These are phyloP conservation scores for Oncorhynchus clarkii DNA, from an alignment of 2,113 vertebrate genomes.

Conservation along the genomic window DNA sequence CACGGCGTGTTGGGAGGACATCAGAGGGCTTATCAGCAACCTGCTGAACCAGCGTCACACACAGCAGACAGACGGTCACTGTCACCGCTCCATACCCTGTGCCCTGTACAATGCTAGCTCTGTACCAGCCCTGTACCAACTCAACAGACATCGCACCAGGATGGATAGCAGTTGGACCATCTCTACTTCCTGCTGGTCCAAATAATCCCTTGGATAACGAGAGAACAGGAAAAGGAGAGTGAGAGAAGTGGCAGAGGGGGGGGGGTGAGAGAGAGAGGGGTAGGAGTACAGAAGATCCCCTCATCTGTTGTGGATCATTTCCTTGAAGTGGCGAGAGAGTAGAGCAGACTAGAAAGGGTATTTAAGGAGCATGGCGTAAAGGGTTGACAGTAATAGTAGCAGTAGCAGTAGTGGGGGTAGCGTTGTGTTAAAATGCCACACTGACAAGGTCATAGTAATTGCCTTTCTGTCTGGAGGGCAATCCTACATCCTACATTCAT, in stretches of 20 bases:
- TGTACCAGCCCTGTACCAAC: slow-evolving; percentile 39
- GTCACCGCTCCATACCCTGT: neutral
- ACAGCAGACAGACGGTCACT: neutral
- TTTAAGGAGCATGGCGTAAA: neutral
- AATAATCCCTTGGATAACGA: slow-evolving; percentile 61
- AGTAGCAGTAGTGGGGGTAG: too few relatives aligned
- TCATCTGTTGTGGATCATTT: neutral
- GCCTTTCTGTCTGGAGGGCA: neutral
- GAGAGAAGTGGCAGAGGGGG: neutral
- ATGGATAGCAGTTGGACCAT: slow-evolving; percentile 53
- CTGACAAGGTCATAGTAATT: neutral
- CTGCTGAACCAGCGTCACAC: slow-evolving; percentile 52
- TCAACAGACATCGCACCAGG: slow-evolving; percentile 42
- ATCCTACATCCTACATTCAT: neutral
- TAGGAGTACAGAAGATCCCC: neutral
- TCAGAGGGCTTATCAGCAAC: slow-evolving; percentile 71
- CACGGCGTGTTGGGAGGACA: slow-evolving; percentile 64
- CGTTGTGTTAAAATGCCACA: too few relatives aligned
- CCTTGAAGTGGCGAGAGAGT: slow-evolving; percentile 3
- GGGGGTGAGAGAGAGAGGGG: slow-evolving; percentile 5
- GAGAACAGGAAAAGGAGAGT: slow-evolving; percentile 12
- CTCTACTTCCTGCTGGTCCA: slow-evolving; percentile 45
- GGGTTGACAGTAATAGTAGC: neutral
- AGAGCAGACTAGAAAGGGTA: slow-evolving; percentile 7
- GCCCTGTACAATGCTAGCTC: neutral